These are phyloP conservation scores for Ophioninae sp. DNA, from an alignment of 2,888 invertebrate genomes.

Conservation along the genomic window DNA sequence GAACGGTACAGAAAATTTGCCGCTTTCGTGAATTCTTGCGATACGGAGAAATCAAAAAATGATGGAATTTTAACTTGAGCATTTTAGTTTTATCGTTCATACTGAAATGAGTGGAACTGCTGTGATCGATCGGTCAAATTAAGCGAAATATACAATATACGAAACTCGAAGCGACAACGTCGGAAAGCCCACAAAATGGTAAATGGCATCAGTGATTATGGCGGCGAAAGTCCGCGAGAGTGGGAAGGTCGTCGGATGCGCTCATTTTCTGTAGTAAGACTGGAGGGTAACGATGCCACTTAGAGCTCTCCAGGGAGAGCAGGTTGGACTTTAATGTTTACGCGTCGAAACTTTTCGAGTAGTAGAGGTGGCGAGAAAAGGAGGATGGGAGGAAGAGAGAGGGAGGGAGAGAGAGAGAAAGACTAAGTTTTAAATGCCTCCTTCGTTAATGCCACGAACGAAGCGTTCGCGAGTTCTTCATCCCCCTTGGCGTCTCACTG, in stretches of 20 bases:
- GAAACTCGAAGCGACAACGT: not conserved
- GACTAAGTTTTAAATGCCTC: constrained; percentile 69
- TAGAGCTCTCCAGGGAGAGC: constrained; percentile 60
- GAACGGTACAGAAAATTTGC: not conserved
- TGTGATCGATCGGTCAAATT: not conserved
- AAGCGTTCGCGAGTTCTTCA: constrained; percentile 71
- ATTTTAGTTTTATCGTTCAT: not conserved
- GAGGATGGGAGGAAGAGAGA: not conserved
- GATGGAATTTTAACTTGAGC: not conserved
- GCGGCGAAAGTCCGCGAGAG: not conserved
- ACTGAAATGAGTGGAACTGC: not conserved
- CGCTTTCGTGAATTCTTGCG: not conserved
- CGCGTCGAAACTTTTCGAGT: constrained; percentile 71
- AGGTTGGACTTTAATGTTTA: constrained; percentile 73
- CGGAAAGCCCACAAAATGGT: not conserved
- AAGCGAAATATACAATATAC: not conserved
- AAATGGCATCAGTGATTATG: not conserved
- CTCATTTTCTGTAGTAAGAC: constrained; percentile 64
- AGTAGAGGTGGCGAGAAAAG: not conserved
- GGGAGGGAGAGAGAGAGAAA: constrained; percentile 33
- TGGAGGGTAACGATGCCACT: constrained; percentile 71
- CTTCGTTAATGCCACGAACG: constrained; percentile 74
- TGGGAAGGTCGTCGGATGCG: constrained; percentile 42
- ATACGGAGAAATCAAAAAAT: not conserved
- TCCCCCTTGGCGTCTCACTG: constrained; percentile 43